Evolutionary conservation across 2,888 invertebrate genomes (phyloP), one percentile per base, ranked within the genome.

Genomic region (Autographa pulchrina): DNA sequence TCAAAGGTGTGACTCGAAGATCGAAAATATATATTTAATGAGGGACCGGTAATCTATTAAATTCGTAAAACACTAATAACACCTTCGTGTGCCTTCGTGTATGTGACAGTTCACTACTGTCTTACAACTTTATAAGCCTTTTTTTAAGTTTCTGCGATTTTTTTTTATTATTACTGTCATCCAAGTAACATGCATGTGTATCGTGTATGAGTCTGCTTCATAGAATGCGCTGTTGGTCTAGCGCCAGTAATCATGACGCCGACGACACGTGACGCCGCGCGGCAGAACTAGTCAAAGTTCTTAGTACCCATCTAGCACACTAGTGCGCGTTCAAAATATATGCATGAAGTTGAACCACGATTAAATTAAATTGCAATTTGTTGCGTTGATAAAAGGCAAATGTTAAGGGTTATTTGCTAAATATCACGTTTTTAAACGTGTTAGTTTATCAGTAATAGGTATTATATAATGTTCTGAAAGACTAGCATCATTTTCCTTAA

Each of bases 231-330:
- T 7, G 16, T 48, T 80, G 75, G 72, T 25, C 61, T 60, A 65
- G 63, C 72, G 70, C 58, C 65, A 43, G 65, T 60, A 60, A 65
- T 48, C 43, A 43, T 60, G 59, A 68, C 58, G 35, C 18, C 65
- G 62, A 79, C 72, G n/a, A n/a, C n/a, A n/a, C n/a, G 70, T 82
- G 80, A 70, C 59, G 60, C 54, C 58, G 64, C 64, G 63, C 25
- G 25, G 25, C 25, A 25, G 25, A 25, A 67, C 77, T 77, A 72
- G 65, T 60, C 62, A 68, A 66, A 52, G 78, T 78, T 78, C 81
- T 68, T 73, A 77, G 68, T n/a, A 48, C 48, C n/a, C 65, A 65
- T 18, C 32, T 14, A 32, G 18, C 66, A 62, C 78, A 13, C 41
- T 3, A 25, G 25, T 25, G 3, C 38, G 82, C 78, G 78, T 13